Evolutionary conservation across 2,113 vertebrate species (phyloP).

Genomic region (Menidia beryllina): DNA sequence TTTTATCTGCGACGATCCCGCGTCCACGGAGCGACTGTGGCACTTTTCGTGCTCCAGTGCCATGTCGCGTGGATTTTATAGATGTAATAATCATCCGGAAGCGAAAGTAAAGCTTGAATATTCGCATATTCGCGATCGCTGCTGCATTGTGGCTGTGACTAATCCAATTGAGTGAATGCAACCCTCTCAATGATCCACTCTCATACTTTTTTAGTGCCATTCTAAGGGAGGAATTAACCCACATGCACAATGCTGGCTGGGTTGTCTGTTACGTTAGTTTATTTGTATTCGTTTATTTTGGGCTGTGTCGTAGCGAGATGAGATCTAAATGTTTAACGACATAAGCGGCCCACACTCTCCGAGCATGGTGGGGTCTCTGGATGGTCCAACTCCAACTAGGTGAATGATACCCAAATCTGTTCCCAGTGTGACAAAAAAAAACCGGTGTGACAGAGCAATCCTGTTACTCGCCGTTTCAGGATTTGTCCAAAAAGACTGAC

Average conservation of each 20-base stretch:
- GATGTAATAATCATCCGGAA: conserved; percentile 26
- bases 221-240: not conserved
- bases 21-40: not conserved
- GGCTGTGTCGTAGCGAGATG: conserved; percentile 38
- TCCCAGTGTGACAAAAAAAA: not conserved
- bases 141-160: conserved; percentile 75
- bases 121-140: conserved; percentile 53
- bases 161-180: conserved; percentile 63
- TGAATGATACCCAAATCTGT: not conserved
- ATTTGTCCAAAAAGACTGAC: not conserved
- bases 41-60: conserved; percentile 14
- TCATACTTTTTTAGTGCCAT: conserved; percentile 4
- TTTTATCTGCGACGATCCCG: not conserved
- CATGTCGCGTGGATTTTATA: not conserved
- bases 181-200: conserved; percentile 30
- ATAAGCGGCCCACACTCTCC: conserved; percentile 22
- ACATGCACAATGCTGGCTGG: not conserved
- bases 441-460: no score
- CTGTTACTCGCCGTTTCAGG: not conserved
- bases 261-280: no score
- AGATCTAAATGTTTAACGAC: conserved; percentile 33
- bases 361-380: conserved; percentile 11
- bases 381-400: conserved; percentile 18
- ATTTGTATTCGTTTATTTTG: no score
- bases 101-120: conserved; percentile 24